These are phyloP conservation scores for Hirtodrosophila confusa DNA, from an alignment of 2,888 invertebrate species.

Conservation along the genomic window DNA sequence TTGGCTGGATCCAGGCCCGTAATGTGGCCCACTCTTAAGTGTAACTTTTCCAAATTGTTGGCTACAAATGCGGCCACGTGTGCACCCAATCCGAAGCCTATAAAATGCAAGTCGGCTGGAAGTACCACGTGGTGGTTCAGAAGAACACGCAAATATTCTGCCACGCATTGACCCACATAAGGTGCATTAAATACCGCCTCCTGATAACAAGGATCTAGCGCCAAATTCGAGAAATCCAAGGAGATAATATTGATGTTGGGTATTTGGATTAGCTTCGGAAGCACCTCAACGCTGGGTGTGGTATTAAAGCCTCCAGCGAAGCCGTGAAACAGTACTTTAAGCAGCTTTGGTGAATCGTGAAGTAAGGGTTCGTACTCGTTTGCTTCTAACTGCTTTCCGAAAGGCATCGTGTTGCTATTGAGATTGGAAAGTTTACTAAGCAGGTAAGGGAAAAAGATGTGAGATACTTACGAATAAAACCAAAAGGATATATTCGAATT, in stretches of 20 bases:
- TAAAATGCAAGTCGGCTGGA: slow-evolving; percentile 84
- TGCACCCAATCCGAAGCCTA: slow-evolving; percentile 88
- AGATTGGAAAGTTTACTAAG: slow-evolving; percentile 55
- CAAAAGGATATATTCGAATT: slow-evolving; percentile 87
- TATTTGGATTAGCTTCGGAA: slow-evolving; percentile 86
- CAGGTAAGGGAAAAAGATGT: neutral
- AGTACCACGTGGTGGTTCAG: slow-evolving; percentile 82
- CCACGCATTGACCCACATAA: slow-evolving; percentile 86
- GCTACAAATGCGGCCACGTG: slow-evolving; percentile 86
- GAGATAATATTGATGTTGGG: slow-evolving; percentile 86
- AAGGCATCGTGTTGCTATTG: slow-evolving; percentile 73
- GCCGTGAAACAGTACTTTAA: slow-evolving; percentile 87
- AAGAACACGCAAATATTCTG: slow-evolving; percentile 85
- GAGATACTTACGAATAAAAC: slow-evolving; percentile 86
- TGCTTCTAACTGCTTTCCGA: slow-evolving; percentile 84
- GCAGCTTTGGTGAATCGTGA: slow-evolving; percentile 79
- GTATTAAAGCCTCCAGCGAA: slow-evolving; percentile 86
- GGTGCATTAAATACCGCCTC: slow-evolving; percentile 86
- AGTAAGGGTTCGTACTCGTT: slow-evolving; percentile 50
- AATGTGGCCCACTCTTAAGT: slow-evolving; percentile 84
- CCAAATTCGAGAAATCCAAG: slow-evolving; percentile 86
- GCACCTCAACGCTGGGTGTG: slow-evolving; percentile 86
- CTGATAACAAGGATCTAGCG: slow-evolving; percentile 86
- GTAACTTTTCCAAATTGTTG: slow-evolving; percentile 78
- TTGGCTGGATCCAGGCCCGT: slow-evolving; percentile 88